Base-by-base conservation (phyloP, 2,113 vertebrate genomes). In the Corythaixoides concolor region DNA sequence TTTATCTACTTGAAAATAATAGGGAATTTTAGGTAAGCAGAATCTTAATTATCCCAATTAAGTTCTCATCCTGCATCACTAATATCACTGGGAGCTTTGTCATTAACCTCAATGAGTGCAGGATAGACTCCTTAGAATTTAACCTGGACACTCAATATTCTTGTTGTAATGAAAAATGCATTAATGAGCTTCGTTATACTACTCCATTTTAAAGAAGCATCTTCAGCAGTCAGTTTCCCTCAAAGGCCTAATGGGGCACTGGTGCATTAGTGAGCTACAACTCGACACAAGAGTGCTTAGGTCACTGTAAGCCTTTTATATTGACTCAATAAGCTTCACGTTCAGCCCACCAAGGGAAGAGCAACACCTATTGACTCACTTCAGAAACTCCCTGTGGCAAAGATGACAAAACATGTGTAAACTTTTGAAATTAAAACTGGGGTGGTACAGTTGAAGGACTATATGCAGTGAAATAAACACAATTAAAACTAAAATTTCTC, bases 31-130 rank as follows among this genome's bases (percentile, higher is more conserved):
- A 87, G 90, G 92, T 94, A 97, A 97, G 86, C 80, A 96, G 89
- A 95, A 92, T 95, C 95, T 96, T 97, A 95, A 97, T 97, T 96
- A 97, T 80, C 37, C 59, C 95, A 97, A 95, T 96, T 95, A 97
- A 95, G 84, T 90, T 93, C 94, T 95, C 94, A 95, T 95, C 49
- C 86, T 89, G 74, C 80, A 95, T 87, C 84, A 58, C 89, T 96
- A 92, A 91, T 91, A 73, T 96, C 89, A 88, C 10, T 47, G 69
- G 77, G 90, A 95, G 80, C 82, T 95, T 89, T 85, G 95, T 95
- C 92, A 96, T 95, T 95, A 96, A 97, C 96, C 93, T 93, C 90
- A 90, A 63, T n/a, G 43, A 90, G 52, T 24, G 53, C 77, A 90
- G 86, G 84, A 93, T 43, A 92, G 88, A 93, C 95, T 93, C 90